Evolutionary conservation across 2,888 invertebrate genomes (phyloP).

Genomic region (Drosophila eohydei): DNA sequence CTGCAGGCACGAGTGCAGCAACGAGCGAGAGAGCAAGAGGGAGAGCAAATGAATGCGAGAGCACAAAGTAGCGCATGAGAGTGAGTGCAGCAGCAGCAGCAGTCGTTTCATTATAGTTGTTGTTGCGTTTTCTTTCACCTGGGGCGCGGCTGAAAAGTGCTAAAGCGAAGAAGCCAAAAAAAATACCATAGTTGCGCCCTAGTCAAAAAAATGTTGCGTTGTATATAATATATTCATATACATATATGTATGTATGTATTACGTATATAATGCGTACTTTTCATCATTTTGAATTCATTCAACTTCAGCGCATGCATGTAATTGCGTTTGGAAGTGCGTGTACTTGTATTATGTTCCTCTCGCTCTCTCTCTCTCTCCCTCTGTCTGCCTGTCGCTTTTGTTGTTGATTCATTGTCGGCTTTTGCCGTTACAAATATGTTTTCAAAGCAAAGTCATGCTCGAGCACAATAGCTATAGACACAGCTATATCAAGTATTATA

Average conservation of each 20-base stretch:
- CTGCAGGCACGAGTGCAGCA: constrained; percentile 59
- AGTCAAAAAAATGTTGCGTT: constrained; percentile 37
- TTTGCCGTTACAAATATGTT: constrained; percentile 79
- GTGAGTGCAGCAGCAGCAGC: constrained; percentile 52
- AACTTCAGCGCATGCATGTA: constrained; percentile 60
- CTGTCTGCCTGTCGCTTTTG: constrained; percentile 46
- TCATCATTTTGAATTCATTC: constrained; percentile 47
- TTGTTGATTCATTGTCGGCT: constrained; percentile 62
- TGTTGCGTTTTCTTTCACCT: constrained; percentile 49
- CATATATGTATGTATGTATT: not conserved
- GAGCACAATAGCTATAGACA: constrained; percentile 64
- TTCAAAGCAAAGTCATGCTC: constrained; percentile 78
- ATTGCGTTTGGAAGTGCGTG: constrained; percentile 78
- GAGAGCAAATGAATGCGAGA: constrained; percentile 40
- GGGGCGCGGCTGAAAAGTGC: constrained; percentile 50
- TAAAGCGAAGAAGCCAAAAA: constrained; percentile 34
- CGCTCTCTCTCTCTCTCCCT: constrained; percentile 13
- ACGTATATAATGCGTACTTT: constrained; percentile 16
- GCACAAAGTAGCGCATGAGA: constrained; percentile 32
- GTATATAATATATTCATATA: constrained; percentile 21
- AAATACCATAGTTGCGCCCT: constrained; percentile 35
- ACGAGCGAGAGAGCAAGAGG: constrained; percentile 18
- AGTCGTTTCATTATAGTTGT: constrained; percentile 30
- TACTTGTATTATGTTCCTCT: constrained; percentile 57
- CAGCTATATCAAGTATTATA: constrained; percentile 22